Base-by-base conservation (phyloP, 2,113 vertebrate species). In the Harpagus bidentatus region DNA sequence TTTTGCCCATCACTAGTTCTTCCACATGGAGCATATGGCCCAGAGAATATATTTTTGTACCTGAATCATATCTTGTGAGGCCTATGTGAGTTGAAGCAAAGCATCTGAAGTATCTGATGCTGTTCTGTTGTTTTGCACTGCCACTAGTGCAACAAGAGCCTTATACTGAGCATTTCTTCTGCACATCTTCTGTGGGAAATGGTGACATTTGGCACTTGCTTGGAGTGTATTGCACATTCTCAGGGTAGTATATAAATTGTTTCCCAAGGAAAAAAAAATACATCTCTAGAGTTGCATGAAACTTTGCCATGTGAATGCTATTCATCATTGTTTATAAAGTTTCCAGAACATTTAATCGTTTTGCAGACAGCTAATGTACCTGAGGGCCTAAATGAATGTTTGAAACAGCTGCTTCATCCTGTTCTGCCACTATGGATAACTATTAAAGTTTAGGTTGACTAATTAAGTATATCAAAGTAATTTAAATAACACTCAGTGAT, bases 361-460 rank as follows among this genome's bases (percentile, higher is more conserved):
- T 86, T 88, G 76, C 72, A 92, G 91, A 70, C 63, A 92, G 83
- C 77, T 85, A 86, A 70, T 70, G 36, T 29, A 90, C 82, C 88
- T 62, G 76, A 83, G 62, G 79, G 82, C 76, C 62, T 92, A 56
- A 87, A 73, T 77, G 52, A 61, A 43, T 69, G 70, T 79, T 85
- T 85, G 74, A 88, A 95, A 92, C 73, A 93, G 58, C 62, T 95
- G 80, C 91, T 88, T 95, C 43, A 86, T 96, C 94, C 89, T 95
- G 86, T 96, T 96, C 77, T 94, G 72, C 91, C 50, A 70, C 83
- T 96, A 31, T 50, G 38, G 79, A 16, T 78, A 92, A 47, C 72
- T 77, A 66, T 1, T 88, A 40, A 88, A 66, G 80, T 97, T 90
- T 88, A 94, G 59, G 69, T 81, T 94, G 83, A 67, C 45, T 93